A percentile compares a stretch with the other conserved stretches of the same genome.
These are phyloP conservation scores for Drosophila jambulina DNA, from an alignment of 1,140 invertebrate species.

Conservation along the genomic window DNA sequence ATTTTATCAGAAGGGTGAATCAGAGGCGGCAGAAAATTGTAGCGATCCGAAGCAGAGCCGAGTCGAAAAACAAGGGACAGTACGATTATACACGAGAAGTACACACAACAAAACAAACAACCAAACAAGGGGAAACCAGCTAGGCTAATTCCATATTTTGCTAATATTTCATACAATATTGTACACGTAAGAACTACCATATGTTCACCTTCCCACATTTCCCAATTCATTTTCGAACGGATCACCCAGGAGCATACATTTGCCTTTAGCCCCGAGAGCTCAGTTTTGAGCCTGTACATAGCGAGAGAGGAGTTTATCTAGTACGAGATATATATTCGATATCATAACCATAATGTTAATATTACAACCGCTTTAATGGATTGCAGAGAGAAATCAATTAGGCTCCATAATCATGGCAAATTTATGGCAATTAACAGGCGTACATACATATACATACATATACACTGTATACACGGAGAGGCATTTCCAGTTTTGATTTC, in stretches of 20 bases:
- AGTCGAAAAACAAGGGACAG: constrained; percentile 41
- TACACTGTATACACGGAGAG: constrained; percentile 33
- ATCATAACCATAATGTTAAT: constrained; percentile 60
- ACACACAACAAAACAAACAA: constrained; percentile 56
- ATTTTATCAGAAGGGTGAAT: constrained; percentile 18
- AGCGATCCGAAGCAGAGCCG: constrained; percentile 63
- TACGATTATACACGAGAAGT: constrained; percentile 29
- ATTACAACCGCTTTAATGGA: constrained; percentile 73
- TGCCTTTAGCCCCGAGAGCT: constrained; percentile 22
- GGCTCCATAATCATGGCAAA: constrained; percentile 34
- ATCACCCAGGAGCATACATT: constrained; percentile 17
- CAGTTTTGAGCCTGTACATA: constrained; percentile 59
- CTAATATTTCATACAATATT: constrained; percentile 46
- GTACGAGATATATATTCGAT: constrained; percentile 48
- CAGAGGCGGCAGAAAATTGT: constrained; percentile 41
- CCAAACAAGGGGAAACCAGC: constrained; percentile 33
- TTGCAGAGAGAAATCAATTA: constrained; percentile 50
- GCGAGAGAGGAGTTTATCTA: constrained; percentile 20
- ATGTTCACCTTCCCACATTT: constrained; percentile 13
- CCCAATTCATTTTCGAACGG: neutral
- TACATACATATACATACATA: constrained; percentile 38
- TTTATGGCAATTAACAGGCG: constrained; percentile 55
- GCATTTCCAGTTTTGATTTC: constrained; percentile 55
- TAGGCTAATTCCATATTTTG: constrained; percentile 73
- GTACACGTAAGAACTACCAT: constrained; percentile 12